Conservation (phyloP, 2,888 invertebrate species). For the Trachelus troglodyta region DNA sequence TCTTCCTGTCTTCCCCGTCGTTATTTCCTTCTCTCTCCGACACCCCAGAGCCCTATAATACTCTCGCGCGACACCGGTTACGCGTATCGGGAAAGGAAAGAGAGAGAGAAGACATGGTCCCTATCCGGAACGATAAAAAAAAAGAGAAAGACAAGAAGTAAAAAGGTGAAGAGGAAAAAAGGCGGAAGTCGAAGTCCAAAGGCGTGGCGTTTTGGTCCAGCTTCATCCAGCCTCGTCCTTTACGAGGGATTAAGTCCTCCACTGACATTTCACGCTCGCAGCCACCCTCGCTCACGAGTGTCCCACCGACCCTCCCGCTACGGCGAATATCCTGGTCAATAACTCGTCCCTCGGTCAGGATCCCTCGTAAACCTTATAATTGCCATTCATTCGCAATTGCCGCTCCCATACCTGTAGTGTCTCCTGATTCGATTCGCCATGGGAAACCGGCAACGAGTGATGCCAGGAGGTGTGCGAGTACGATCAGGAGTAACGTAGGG, state of each 20-base stretch:
- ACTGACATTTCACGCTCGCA: not conserved
- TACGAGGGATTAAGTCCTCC: not conserved
- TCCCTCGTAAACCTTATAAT: not conserved
- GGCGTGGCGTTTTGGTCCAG: not conserved
- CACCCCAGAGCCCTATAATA: not conserved
- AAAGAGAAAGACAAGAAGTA: not conserved
- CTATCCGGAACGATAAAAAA: not conserved
- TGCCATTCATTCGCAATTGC: not conserved
- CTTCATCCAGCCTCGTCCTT: not conserved
- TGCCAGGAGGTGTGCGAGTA: not conserved
- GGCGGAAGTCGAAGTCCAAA: not conserved
- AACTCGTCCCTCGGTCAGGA: not conserved
- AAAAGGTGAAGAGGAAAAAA: not conserved
- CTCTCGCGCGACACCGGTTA: not conserved
- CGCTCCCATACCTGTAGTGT: not conserved
- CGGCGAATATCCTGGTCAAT: not conserved
- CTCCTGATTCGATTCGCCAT: not conserved
- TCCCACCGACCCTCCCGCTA: not conserved
- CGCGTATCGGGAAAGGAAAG: not conserved
- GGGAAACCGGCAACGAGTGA: not conserved
- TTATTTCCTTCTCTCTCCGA: not conserved
- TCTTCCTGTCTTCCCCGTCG: constrained; percentile 3
- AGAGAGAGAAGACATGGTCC: not conserved
- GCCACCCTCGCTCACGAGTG: not conserved
- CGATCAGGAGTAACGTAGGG: not conserved